Evolutionary conservation across 2,888 invertebrate species (phyloP), one percentile per base, ranked within the genome.

Genomic region (Cyrtodaria siliqua): DNA sequence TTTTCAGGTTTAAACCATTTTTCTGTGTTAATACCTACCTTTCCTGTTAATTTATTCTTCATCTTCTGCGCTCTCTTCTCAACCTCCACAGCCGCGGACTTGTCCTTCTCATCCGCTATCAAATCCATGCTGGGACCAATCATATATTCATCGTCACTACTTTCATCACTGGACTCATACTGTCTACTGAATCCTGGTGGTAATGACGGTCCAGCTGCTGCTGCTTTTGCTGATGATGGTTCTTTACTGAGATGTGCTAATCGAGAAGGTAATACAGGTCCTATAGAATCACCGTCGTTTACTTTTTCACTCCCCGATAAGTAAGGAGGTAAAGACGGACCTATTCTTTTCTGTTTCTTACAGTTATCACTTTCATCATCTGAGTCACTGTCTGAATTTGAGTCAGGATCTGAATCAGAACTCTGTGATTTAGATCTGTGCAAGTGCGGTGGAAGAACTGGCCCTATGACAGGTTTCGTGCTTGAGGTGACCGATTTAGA

Each of bases 51-150:
- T 91, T 93, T 86, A 64, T 92, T 94, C 92, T 96, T 96, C 89
- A 97, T 94, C 86, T 95, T 94, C 53, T 95, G 92, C 0, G 97
- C 96, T 76, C 97, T 94, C 87, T 74, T 63, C 50, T 89, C 90
- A 86, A 89, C 83, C 55, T 89, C 88, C 29, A 69, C 81, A 6
- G 83, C 79, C 16, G 84, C 81, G 8, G 87, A 81, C 2, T 50
- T 50, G 26, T 84, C 85, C 38, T 71, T 77, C 49, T 74, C 84
- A 33, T 73, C 74, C 14, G 80, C 72, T 69, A 76, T 47, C 42
- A 80, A 49, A 52, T 74, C 84, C 78, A 87, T 61, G 86, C 86
- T 61, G 0, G 86, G 89, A n/a, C 87, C 87, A 55, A 96, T 95
- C 8, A 94, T 93, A 62, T 94, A 94, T 47, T 94, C 94, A 62